Conservation (phyloP, 2,888 invertebrate genomes). For the Pristionchus arcanus region DNA sequence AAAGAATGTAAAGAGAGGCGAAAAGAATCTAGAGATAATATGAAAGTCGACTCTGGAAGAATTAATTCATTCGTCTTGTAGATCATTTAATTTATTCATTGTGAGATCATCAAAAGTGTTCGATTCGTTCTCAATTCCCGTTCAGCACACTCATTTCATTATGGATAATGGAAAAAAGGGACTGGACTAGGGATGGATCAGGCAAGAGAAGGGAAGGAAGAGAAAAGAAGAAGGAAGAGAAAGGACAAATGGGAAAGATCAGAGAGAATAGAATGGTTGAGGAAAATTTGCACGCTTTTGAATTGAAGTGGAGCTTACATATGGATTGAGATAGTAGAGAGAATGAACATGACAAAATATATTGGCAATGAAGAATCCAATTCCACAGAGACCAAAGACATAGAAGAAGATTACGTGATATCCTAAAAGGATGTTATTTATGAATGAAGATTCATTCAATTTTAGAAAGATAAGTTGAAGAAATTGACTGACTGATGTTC, state of each 20-base stretch:
- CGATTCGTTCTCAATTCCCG: constrained; percentile 3
- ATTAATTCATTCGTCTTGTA: not conserved
- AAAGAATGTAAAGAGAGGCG: constrained; percentile 73
- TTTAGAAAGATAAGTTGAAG: not conserved
- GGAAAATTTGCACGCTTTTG: not conserved
- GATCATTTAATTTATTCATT: not conserved
- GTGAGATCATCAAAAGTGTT: not conserved
- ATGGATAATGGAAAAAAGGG: not conserved
- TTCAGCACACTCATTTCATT: constrained; percentile 20
- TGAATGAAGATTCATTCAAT: not conserved
- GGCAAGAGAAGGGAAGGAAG: not conserved
- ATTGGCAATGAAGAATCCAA: constrained; percentile 77
- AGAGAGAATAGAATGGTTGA: not conserved
- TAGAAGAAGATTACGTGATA: constrained; percentile 79
- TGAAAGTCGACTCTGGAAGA: constrained; percentile 74
- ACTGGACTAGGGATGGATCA: not conserved
- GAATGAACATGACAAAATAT: constrained; percentile 77
- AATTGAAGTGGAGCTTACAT: constrained; percentile 65
- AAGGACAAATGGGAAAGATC: not conserved
- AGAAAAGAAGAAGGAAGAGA: not conserved
- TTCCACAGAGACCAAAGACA: constrained; percentile 76
- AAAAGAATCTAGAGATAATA: constrained; percentile 76
- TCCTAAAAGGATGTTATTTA: constrained; percentile 64
- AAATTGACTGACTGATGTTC: constrained; percentile 71
- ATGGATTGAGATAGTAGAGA: constrained; percentile 77